phyloP scores from a whole-genome alignment of 53 echinoderm and acorn worm genomes.

The Paelopatides confundens region DNA sequence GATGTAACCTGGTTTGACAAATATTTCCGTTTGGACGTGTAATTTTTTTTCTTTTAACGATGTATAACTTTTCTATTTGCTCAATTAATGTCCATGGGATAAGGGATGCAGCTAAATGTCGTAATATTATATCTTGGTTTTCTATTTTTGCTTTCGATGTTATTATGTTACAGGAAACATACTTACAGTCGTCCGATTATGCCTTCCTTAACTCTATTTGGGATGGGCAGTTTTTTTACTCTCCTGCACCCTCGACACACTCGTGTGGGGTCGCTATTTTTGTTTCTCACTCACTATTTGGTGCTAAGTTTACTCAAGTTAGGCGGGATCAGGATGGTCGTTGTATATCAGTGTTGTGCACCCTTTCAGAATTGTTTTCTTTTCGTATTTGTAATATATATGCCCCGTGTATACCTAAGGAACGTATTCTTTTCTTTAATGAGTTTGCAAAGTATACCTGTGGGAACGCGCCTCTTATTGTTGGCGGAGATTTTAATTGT shows the following conservation, averaged over 20 bases:
- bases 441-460: background rate
- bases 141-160: too few relatives aligned
- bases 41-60: too few relatives aligned
- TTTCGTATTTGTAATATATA: conserved; percentile 15
- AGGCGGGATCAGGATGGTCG: background rate
- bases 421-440: background rate
- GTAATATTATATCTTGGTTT: too few relatives aligned
- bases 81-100: too few relatives aligned
- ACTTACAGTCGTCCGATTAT: too few relatives aligned
- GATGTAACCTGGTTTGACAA: too few relatives aligned
- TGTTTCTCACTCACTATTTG: background rate
- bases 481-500: background rate
- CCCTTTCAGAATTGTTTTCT: background rate
- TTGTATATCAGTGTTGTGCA: background rate
- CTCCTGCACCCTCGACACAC: background rate
- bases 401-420: background rate
- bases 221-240: background rate
- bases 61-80: too few relatives aligned
- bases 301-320: background rate
- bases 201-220: too few relatives aligned
- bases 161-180: too few relatives aligned
- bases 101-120: too few relatives aligned
- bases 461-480: background rate
- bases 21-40: too few relatives aligned
- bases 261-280: background rate